Percentiles rank a stretch among this genome's conserved stretches.
Evolutionary conservation across 2,888 invertebrate species (phyloP).

Genomic region (Caenorhabditis imperialis): DNA sequence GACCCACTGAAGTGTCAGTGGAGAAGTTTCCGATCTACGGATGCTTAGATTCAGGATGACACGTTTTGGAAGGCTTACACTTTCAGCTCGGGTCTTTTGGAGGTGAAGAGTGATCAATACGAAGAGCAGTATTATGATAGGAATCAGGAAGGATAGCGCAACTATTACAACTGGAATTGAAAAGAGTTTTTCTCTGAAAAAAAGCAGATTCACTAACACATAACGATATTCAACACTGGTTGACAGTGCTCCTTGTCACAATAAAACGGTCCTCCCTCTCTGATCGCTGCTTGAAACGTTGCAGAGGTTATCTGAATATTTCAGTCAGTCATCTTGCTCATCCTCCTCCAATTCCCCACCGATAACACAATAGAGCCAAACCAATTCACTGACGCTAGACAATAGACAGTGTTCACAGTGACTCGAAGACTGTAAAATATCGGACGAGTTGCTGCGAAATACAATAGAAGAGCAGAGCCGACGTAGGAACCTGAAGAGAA

Average conservation of each 20-base stretch:
- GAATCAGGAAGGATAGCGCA: constrained; percentile 12
- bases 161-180: constrained; percentile 16
- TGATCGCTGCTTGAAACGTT: constrained; percentile 21
- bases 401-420: constrained; percentile 11
- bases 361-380: constrained; percentile 17
- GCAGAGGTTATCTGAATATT: constrained; percentile 17
- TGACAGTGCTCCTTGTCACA: constrained; percentile 22
- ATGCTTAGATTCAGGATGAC: neutral
- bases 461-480: constrained; percentile 16
- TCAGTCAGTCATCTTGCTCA: neutral
- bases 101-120: constrained; percentile 13
- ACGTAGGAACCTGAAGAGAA: constrained; percentile 37
- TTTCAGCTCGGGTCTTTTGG: constrained; percentile 22
- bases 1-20: neutral
- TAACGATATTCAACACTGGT: constrained; percentile 14
- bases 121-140: constrained; percentile 16
- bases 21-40: constrained; percentile 17
- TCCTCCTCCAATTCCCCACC: neutral
- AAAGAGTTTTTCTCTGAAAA: neutral
- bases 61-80: constrained; percentile 12
- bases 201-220: constrained; percentile 29
- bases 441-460: constrained; percentile 24
- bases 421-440: constrained; percentile 16
- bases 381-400: constrained; percentile 4
- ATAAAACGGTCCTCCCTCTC: constrained; percentile 5